phyloP scores from a whole-genome alignment of 2,797 vertebrate species.

The Phylloscopus collybita region DNA sequence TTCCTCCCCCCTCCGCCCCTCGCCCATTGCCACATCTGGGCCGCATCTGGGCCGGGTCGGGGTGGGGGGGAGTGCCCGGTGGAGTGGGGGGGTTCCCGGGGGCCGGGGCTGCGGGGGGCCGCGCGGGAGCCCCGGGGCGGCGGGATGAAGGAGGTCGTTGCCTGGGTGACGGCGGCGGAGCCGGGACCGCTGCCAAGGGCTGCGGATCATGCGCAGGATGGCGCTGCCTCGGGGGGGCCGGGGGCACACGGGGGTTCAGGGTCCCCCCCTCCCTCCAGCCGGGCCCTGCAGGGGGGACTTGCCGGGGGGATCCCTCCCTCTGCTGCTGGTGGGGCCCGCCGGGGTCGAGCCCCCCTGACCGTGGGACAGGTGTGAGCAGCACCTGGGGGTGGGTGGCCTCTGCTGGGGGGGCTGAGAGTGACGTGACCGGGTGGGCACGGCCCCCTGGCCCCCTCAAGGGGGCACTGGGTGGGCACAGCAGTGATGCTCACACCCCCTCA shows the following conservation, averaged over 20 bases:
- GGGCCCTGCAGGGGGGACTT: accelerated
- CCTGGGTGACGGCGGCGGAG: conserved; percentile 56
- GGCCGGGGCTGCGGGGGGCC: not conserved
- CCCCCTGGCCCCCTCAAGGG: not conserved
- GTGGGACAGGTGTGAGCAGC: not conserved
- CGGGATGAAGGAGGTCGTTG: conserved; percentile 73
- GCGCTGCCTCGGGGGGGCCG: not conserved
- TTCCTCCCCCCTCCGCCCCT: not conserved
- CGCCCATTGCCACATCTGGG: not conserved
- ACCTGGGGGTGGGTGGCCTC: not conserved
- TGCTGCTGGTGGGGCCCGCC: not conserved
- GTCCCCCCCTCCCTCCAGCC: not conserved
- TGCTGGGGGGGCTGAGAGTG: not conserved
- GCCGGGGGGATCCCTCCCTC: accelerated
- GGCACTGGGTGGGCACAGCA: not conserved
- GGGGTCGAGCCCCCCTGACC: not conserved
- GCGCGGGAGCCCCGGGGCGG: not conserved
- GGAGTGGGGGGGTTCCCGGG: not conserved
- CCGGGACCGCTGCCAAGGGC: conserved; percentile 26
- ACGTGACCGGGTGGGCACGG: accelerated
- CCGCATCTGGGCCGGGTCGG: not conserved
- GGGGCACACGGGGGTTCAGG: not conserved
- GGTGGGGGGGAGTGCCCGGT: not conserved
- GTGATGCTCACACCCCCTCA: not conserved
- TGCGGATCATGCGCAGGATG: conserved; percentile 6